These are phyloP conservation scores for Ophion obscuratus DNA, from an alignment of 2,888 invertebrate genomes.

Conservation along the genomic window DNA sequence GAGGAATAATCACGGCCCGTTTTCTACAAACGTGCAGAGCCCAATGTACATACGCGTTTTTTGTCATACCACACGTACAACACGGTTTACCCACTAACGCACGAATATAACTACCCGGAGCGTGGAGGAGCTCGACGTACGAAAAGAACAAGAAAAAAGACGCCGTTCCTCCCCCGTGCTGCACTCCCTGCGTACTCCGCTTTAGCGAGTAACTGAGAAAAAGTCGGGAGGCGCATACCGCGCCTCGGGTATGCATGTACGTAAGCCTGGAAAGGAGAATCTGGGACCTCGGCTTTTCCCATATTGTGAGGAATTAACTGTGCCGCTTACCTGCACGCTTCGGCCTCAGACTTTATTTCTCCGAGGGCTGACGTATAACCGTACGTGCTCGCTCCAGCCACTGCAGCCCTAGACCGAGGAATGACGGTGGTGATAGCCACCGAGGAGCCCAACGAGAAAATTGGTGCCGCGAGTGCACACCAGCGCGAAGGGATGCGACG, in stretches of 20 bases:
- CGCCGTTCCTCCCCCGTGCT: background rate
- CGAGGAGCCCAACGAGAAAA: conserved; percentile 71
- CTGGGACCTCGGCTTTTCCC: conserved; percentile 70
- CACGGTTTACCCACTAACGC: conserved; percentile 33
- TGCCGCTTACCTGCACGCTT: conserved; percentile 54
- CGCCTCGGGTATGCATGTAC: conserved; percentile 12
- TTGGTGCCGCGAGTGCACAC: conserved; percentile 74
- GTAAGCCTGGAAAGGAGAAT: conserved; percentile 3
- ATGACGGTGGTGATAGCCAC: conserved; percentile 29
- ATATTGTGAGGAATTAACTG: conserved; percentile 79
- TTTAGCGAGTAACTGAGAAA: conserved; percentile 62
- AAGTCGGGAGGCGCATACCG: conserved; percentile 46
- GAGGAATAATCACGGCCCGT: conserved; percentile 1
- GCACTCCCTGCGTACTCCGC: conserved; percentile 12
- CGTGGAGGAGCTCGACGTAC: conserved; percentile 22
- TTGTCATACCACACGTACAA: background rate
- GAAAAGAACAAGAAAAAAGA: conserved; percentile 48
- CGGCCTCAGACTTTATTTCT: conserved; percentile 47
- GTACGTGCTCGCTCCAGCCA: conserved; percentile 15
- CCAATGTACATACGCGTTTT: background rate
- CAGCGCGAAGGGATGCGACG: conserved; percentile 35
- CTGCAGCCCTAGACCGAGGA: conserved; percentile 20
- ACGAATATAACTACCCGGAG: conserved; percentile 4
- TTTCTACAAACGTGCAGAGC: background rate
- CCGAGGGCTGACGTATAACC: conserved; percentile 18